These are phyloP conservation scores for Cygnus olor DNA, from an alignment of 2,797 vertebrate genomes.

Conservation along the genomic window DNA sequence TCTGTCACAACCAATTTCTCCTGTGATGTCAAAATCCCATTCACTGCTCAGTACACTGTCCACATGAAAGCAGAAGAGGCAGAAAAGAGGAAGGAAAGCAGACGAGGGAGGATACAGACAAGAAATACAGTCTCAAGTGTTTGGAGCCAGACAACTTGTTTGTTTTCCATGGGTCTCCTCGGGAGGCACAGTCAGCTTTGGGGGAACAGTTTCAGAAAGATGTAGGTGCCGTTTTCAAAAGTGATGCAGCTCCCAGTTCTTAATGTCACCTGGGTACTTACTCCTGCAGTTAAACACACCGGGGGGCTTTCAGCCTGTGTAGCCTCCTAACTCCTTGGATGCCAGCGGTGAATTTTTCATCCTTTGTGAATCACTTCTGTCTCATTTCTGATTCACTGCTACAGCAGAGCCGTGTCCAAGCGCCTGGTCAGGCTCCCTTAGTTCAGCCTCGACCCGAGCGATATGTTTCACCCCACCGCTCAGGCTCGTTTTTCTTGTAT, in stretches of 20 bases:
- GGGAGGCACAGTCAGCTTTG: background rate
- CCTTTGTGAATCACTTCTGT: background rate
- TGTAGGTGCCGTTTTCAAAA: background rate
- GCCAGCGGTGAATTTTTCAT: background rate
- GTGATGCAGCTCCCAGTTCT: background rate
- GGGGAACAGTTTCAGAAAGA: background rate
- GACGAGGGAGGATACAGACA: background rate
- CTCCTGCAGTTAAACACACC: background rate
- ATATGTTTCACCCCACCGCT: background rate
- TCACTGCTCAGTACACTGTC: background rate
- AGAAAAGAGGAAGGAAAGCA: slow-evolving; percentile 44
- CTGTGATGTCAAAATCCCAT: slow-evolving; percentile 50
- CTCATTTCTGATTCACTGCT: slow-evolving; percentile 4
- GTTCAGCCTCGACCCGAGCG: background rate
- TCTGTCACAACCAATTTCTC: background rate
- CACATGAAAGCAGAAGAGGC: slow-evolving; percentile 39
- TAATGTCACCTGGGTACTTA: rapidly evolving
- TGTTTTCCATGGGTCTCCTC: background rate
- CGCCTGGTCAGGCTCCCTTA: rapidly evolving
- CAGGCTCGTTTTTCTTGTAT: background rate
- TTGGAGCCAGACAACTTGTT: background rate
- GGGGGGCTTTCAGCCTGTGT: background rate
- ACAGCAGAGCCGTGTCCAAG: background rate
- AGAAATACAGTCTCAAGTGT: background rate
- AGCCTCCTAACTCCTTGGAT: background rate